A percentile compares a stretch with the other conserved stretches of the same genome.
Evolutionary conservation across 1,140 invertebrate species (phyloP).

Genomic region (Panulirus ornatus): DNA sequence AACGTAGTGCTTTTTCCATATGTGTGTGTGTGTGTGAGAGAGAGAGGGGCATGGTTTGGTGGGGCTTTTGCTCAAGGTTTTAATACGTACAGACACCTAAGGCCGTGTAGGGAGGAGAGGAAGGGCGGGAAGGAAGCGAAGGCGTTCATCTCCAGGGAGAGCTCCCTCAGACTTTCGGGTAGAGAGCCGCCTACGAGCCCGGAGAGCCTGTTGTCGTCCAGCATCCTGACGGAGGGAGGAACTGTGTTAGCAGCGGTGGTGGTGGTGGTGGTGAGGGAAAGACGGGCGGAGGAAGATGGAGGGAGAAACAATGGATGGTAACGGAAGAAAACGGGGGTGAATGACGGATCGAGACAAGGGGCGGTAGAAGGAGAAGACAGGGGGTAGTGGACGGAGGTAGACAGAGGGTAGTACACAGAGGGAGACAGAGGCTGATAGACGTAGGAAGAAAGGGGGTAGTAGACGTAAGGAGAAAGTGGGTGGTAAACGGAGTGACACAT

Average conservation of each 20-base stretch:
- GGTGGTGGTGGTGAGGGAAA: too few relatives aligned
- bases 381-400: not conserved
- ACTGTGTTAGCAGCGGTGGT: not conserved
- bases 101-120: conserved; percentile 2
- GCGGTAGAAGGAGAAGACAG: not conserved
- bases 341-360: not conserved
- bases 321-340: not conserved
- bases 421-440: not conserved
- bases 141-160: conserved; percentile 22
- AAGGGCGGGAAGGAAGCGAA: conserved; percentile 1
- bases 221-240: not conserved
- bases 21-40: too few relatives aligned
- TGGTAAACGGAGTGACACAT: not conserved
- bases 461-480: not conserved
- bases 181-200: not conserved
- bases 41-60: too few relatives aligned
- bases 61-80: too few relatives aligned
- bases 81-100: not conserved
- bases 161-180: not conserved
- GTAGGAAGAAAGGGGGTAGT: not conserved
- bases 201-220: conserved; percentile 3
- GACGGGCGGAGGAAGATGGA: too few relatives aligned
- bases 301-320: too few relatives aligned
- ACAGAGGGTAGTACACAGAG: not conserved
- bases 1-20: too few relatives aligned